A percentile compares a stretch with the other conserved stretches of the same genome.
phyloP scores from a whole-genome alignment of 2,797 vertebrate genomes.

The Sciurus carolinensis region DNA sequence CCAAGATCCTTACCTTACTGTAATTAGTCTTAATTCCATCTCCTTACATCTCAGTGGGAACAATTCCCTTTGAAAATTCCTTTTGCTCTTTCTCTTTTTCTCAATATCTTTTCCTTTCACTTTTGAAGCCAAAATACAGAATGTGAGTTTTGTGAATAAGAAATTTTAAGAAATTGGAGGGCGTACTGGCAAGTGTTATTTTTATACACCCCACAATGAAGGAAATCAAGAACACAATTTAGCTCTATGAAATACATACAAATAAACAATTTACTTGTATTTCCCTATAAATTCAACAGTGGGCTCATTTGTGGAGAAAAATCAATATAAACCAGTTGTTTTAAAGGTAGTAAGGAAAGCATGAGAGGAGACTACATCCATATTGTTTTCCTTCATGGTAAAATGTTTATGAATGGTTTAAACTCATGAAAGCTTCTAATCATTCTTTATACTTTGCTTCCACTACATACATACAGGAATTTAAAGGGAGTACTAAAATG shows the following conservation, averaged over 20 bases:
- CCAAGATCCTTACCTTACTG: not conserved
- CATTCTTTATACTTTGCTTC: not conserved
- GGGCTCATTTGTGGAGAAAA: not conserved
- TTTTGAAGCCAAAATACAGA: not conserved
- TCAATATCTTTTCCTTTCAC: not conserved
- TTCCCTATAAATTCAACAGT: not conserved
- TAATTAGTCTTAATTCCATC: not conserved
- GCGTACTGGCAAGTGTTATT: not conserved
- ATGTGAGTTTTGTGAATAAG: not conserved
- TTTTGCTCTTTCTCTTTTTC: not conserved
- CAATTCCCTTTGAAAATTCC: not conserved
- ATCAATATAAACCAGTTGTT: not conserved
- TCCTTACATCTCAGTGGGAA: not conserved
- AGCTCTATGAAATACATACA: not conserved
- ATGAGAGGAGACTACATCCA: not conserved
- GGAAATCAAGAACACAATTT: not conserved
- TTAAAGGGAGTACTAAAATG: not conserved
- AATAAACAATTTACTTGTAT: not conserved
- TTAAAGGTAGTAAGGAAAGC: not conserved
- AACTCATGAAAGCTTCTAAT: not conserved
- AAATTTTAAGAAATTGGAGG: not conserved
- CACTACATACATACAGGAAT: not conserved
- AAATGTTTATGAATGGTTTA: not conserved
- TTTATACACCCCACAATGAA: not conserved
- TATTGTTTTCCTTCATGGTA: not conserved